These are phyloP conservation scores for Marmota flaviventris DNA, from an alignment of 2,113 vertebrate species.

Conservation along the genomic window DNA sequence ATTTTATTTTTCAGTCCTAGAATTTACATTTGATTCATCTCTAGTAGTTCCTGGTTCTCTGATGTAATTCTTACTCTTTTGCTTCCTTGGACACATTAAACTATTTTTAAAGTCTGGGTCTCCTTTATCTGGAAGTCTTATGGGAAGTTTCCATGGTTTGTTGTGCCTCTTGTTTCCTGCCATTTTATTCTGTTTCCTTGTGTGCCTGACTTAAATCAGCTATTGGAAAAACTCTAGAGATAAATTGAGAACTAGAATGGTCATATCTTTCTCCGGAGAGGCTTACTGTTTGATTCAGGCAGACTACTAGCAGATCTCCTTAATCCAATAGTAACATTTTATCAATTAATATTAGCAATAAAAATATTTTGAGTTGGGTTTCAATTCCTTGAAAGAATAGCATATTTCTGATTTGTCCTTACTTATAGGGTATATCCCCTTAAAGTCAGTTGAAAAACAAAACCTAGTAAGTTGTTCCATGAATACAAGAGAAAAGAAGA, in stretches of 20 bases:
- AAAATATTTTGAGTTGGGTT: background rate
- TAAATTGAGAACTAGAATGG: background rate
- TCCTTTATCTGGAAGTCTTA: background rate
- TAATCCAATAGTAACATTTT: background rate
- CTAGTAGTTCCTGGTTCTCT: background rate
- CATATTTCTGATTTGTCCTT: background rate
- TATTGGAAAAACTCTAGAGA: background rate
- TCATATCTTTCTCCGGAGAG: background rate
- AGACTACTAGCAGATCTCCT: background rate
- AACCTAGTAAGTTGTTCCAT: background rate
- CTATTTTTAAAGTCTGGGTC: background rate
- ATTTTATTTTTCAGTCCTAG: background rate
- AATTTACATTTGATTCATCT: background rate
- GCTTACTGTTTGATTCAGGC: background rate
- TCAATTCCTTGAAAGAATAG: background rate
- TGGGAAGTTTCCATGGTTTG: background rate
- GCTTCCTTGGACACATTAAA: background rate
- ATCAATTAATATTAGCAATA: background rate
- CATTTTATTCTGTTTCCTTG: background rate
- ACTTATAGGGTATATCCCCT: background rate
- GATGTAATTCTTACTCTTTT: background rate
- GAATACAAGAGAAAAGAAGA: background rate
- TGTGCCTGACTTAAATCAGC: background rate
- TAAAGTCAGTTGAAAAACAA: background rate
- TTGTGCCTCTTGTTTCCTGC: constrained; percentile 12